phyloP scores from a whole-genome alignment of 2,113 vertebrate genomes.

The Tetrax tetrax region DNA sequence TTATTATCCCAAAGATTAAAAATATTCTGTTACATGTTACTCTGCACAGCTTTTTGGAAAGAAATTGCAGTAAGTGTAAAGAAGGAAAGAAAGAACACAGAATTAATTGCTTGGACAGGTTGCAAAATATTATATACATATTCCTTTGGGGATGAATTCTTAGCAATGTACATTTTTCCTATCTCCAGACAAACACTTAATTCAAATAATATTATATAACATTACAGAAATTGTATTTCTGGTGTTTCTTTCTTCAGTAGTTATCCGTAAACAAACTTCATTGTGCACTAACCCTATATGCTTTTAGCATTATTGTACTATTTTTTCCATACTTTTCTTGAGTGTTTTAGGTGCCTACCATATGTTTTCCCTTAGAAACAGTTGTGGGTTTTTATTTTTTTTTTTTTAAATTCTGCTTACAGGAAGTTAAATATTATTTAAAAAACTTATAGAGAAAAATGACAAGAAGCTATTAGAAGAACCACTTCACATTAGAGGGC shows the following conservation, averaged over 20 bases:
- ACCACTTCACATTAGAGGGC: background rate
- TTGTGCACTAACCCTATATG: background rate
- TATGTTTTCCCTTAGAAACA: background rate
- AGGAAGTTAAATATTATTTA: background rate
- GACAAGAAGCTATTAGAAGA: background rate
- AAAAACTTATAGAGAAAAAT: background rate
- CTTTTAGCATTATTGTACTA: background rate
- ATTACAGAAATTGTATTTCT: background rate
- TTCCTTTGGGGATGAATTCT: background rate
- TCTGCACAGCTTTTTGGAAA: background rate
- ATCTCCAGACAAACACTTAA: background rate
- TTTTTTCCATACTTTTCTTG: background rate
- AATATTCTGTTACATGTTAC: background rate
- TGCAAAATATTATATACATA: background rate
- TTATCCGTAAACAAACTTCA: background rate
- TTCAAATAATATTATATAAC: accelerated
- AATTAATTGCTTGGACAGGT: background rate
- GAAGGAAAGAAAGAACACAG: background rate
- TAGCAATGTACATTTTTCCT: background rate
- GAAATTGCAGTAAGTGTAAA: background rate
- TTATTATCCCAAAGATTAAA: background rate
- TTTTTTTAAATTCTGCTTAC: background rate
- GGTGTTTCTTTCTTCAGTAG: background rate
- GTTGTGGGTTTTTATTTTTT: background rate
- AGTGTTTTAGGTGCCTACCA: background rate